phyloP scores from a whole-genome alignment of 1,140 invertebrate genomes.

The Pygmarrhopalites habei region DNA sequence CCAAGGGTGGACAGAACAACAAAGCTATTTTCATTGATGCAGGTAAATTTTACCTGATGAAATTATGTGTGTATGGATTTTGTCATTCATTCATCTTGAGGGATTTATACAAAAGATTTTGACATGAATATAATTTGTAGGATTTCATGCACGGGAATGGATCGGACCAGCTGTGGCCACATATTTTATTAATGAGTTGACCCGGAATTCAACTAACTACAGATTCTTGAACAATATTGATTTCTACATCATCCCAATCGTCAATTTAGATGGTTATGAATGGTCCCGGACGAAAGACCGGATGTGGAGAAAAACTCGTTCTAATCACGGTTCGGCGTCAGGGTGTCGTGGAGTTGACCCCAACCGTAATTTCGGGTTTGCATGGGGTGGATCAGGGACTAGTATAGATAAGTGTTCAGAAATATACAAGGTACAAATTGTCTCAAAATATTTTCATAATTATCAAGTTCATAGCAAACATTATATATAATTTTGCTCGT shows the following conservation, averaged over 20 bases:
- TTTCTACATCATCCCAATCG: constrained; percentile 57
- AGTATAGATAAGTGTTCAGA: constrained; percentile 57
- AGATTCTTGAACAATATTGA: constrained; percentile 39
- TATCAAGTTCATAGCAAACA: no score
- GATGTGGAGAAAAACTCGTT: constrained; percentile 39
- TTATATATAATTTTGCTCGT: no score
- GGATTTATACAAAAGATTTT: constrained; percentile 40
- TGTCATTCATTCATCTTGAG: background rate
- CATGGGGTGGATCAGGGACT: constrained; percentile 55
- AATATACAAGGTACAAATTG: no score
- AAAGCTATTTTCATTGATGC: constrained; percentile 36
- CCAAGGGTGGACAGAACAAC: constrained; percentile 32
- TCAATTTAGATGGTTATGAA: constrained; percentile 65
- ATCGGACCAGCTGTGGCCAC: constrained; percentile 52
- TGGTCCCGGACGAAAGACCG: constrained; percentile 48
- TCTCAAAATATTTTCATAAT: no score
- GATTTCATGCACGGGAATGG: constrained; percentile 63
- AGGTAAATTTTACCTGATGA: no score
- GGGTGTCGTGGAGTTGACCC: constrained; percentile 39
- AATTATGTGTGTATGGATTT: constrained; percentile 7
- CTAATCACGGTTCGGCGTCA: background rate
- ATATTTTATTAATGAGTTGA: constrained; percentile 49
- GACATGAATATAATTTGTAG: constrained; percentile 50
- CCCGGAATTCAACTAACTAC: constrained; percentile 21
- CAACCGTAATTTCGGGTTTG: constrained; percentile 38